Evolutionary conservation across 2,113 vertebrate genomes (phyloP).

Genomic region (Semnornis frantzii): DNA sequence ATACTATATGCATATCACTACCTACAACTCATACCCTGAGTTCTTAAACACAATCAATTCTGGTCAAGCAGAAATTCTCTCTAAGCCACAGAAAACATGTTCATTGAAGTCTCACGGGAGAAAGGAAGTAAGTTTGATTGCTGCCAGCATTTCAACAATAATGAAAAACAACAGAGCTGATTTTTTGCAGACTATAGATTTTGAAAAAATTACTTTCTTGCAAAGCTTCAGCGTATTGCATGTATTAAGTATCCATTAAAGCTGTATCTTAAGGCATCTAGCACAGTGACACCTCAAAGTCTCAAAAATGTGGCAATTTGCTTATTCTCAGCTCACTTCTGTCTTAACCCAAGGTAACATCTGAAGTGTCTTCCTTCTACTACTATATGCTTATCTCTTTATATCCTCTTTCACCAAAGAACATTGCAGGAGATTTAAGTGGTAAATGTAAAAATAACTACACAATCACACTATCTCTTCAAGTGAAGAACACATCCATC

Average conservation of each 20-base stretch:
- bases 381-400: not conserved
- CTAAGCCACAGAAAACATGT: not conserved
- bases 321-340: constrained; percentile 19
- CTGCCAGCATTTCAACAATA: not conserved
- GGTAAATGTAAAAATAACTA: not conserved
- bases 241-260: not conserved
- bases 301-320: not conserved
- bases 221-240: not conserved
- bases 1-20: not conserved
- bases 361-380: not conserved
- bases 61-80: not conserved
- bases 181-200: not conserved
- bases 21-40: not conserved
- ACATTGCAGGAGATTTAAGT: not conserved
- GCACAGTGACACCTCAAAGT: not conserved
- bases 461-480: not conserved
- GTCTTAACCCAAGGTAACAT: not conserved
- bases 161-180: not conserved
- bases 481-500: not conserved
- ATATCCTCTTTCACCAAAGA: not conserved
- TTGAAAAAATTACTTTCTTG: not conserved
- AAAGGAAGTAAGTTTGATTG: not conserved
- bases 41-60: not conserved
- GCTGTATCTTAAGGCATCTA: not conserved
- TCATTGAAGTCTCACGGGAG: not conserved